A percentile compares a stretch with the other conserved stretches of the same genome.
These are phyloP conservation scores for Actenoides lindsayi DNA, from an alignment of 2,113 vertebrate species.

Conservation along the genomic window DNA sequence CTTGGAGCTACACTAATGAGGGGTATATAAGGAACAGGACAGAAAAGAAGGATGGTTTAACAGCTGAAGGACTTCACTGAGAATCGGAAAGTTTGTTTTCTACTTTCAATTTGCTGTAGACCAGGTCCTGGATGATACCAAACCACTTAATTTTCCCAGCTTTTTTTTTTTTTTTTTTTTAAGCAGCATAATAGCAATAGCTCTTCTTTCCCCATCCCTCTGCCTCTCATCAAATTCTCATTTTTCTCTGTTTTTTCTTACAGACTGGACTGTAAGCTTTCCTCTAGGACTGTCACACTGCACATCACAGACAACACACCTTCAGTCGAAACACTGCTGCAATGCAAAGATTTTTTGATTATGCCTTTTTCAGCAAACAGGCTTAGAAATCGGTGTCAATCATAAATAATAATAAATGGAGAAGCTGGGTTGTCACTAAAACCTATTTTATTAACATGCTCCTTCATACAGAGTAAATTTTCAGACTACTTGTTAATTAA, in stretches of 20 bases:
- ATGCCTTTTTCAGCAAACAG: background rate
- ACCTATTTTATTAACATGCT: background rate
- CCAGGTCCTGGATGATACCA: rapidly evolving
- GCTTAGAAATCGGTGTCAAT: background rate
- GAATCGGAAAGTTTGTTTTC: background rate
- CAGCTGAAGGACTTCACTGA: background rate
- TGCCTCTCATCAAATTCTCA: background rate
- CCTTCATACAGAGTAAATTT: background rate
- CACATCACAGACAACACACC: background rate
- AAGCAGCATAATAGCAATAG: background rate
- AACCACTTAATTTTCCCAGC: background rate
- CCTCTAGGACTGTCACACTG: background rate
- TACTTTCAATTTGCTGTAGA: background rate
- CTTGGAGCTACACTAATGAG: background rate
- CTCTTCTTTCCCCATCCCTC: background rate
- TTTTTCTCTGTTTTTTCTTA: background rate
- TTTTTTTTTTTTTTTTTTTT: background rate
- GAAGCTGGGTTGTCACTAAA: background rate
- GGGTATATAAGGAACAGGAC: background rate
- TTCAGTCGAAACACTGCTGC: background rate
- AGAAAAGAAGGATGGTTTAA: background rate
- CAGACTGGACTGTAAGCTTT: background rate
- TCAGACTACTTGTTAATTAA: background rate
- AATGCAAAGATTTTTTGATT: background rate
- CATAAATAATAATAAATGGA: too few relatives aligned